These are phyloP conservation scores for Pontoporia blainvillei DNA, from an alignment of 2,113 vertebrate genomes.

Conservation along the genomic window DNA sequence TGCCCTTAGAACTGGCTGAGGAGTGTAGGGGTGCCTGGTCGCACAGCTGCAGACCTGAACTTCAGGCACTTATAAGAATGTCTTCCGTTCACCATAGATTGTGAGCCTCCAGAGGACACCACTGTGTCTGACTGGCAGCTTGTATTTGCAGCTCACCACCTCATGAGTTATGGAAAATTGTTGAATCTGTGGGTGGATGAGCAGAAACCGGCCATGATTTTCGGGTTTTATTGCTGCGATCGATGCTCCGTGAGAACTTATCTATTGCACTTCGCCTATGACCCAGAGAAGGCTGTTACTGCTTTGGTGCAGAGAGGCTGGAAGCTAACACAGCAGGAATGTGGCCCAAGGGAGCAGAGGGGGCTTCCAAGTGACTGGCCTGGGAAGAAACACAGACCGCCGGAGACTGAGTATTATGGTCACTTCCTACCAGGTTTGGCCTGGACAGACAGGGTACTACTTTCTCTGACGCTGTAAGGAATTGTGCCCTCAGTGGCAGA, in stretches of 20 bases:
- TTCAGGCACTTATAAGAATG: neutral
- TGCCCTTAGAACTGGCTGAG: neutral
- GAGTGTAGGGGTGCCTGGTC: accelerated
- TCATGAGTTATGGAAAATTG: neutral
- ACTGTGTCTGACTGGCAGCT: neutral
- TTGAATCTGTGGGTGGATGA: neutral
- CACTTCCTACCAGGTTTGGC: neutral
- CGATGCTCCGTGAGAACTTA: neutral
- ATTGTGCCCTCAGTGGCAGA: neutral
- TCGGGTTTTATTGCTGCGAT: no score
- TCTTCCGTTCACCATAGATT: neutral
- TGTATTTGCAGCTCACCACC: neutral
- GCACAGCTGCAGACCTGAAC: neutral
- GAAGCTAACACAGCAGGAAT: neutral
- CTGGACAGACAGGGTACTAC: neutral
- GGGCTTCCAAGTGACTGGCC: neutral
- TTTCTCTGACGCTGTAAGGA: neutral
- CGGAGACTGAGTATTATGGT: neutral
- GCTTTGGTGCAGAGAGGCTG: neutral
- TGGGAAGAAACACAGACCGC: neutral
- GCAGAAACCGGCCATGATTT: neutral
- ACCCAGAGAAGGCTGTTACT: neutral
- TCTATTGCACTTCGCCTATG: neutral
- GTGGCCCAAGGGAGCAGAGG: neutral
- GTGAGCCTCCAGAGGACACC: neutral